A percentile compares a stretch with the other conserved stretches of the same genome.
These are phyloP conservation scores for Triplophysa dalaica DNA, from an alignment of 2,113 vertebrate species.

Conservation along the genomic window DNA sequence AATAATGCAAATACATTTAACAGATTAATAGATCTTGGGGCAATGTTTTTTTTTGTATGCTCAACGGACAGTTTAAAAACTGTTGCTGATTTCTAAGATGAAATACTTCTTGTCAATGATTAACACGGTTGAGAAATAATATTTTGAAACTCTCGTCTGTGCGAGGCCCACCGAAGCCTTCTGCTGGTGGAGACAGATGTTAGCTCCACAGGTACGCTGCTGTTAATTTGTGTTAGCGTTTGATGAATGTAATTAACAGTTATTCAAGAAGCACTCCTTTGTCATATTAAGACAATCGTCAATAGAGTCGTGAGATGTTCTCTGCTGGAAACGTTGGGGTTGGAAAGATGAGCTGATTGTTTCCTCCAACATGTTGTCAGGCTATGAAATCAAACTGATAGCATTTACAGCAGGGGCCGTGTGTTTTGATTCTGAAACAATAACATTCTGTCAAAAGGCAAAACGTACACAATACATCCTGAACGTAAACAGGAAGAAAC, in stretches of 20 bases:
- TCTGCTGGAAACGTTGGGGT: slow-evolving; percentile 7
- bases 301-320: not conserved
- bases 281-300: slow-evolving; percentile 10
- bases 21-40: not conserved
- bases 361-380: not conserved
- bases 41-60: not conserved
- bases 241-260: slow-evolving; percentile 30
- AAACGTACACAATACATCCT: not conserved
- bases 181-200: slow-evolving; percentile 16
- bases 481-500: not conserved
- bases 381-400: not conserved
- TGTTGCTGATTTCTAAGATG: not conserved
- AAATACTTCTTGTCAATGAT: not conserved
- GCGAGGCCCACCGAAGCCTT: not conserved
- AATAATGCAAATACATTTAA: not conserved
- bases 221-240: slow-evolving; percentile 15
- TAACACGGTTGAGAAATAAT: not conserved
- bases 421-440: not conserved
- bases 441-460: not conserved
- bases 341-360: slow-evolving; percentile 3
- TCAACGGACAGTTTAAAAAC: not conserved
- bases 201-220: slow-evolving; percentile 15
- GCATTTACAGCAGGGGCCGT: not conserved
- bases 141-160: not conserved
- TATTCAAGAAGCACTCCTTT: slow-evolving; percentile 11